Conservation (phyloP, 2,797 vertebrate species). For the Graptemys geographica region DNA sequence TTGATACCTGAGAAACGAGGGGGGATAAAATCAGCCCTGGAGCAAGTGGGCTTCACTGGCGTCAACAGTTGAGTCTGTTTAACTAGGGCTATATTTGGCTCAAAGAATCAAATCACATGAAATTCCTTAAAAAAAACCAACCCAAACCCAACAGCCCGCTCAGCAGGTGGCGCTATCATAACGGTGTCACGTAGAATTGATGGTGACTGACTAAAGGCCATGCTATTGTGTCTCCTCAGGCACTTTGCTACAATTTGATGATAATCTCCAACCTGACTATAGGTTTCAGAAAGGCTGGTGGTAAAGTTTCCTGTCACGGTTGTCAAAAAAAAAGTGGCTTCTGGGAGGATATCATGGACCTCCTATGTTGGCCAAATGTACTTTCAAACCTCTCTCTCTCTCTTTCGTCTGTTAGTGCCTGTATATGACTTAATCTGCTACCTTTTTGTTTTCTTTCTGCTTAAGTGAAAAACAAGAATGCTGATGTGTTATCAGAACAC, state of each 20-base stretch:
- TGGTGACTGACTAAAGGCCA: not conserved
- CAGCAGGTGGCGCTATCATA: not conserved
- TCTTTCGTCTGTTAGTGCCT: slow-evolving; percentile 67
- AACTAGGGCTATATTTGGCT: not conserved
- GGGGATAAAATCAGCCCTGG: not conserved
- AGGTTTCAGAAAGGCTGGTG: not conserved
- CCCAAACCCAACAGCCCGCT: not conserved
- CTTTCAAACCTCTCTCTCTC: slow-evolving; percentile 17
- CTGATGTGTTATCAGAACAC: slow-evolving; percentile 60
- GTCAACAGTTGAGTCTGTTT: not conserved
- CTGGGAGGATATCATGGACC: not conserved
- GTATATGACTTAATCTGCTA: slow-evolving; percentile 76
- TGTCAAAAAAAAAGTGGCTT: not conserved
- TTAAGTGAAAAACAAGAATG: slow-evolving; percentile 76
- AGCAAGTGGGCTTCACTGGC: not conserved
- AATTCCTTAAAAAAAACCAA: not conserved
- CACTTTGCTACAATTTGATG: not conserved
- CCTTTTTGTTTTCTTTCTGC: slow-evolving; percentile 78
- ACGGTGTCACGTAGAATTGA: not conserved
- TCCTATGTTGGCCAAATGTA: slow-evolving; percentile 4
- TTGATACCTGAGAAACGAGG: not conserved
- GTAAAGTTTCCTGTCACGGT: not conserved
- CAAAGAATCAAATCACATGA: not conserved
- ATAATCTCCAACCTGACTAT: not conserved
- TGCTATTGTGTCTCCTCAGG: not conserved